Evolutionary conservation across 2,113 vertebrate species (phyloP).

Genomic region (Crocuta crocuta): DNA sequence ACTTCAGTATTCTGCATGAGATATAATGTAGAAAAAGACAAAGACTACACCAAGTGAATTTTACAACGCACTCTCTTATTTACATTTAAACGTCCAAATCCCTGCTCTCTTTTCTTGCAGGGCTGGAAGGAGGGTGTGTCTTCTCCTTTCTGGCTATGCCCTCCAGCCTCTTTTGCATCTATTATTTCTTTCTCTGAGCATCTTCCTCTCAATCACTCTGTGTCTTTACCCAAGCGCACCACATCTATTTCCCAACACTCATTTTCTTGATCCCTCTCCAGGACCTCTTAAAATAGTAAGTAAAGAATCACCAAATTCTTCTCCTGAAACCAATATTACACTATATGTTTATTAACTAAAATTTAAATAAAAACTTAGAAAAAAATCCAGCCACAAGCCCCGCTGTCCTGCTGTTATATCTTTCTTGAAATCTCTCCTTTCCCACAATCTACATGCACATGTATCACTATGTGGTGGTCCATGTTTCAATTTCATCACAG

Average conservation of each 20-base stretch:
- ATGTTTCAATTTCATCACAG: constrained; percentile 13
- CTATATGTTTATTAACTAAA: background rate
- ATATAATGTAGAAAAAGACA: background rate
- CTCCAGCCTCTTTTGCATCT: background rate
- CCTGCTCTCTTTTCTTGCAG: background rate
- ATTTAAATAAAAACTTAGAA: background rate
- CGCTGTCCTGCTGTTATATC: background rate
- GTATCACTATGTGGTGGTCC: background rate
- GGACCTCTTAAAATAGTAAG: background rate
- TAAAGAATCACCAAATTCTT: background rate
- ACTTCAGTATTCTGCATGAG: background rate
- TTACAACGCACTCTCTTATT: background rate
- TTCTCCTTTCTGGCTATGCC: background rate
- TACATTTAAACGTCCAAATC: background rate
- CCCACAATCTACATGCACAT: background rate
- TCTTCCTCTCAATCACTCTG: background rate
- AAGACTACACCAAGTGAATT: background rate
- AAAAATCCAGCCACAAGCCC: background rate
- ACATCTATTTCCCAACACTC: background rate
- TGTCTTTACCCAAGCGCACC: background rate
- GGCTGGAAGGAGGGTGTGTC: background rate
- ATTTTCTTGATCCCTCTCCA: background rate
- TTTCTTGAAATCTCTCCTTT: background rate
- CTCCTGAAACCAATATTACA: background rate
- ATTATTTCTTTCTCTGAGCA: background rate